Base-by-base conservation (phyloP, 2,888 invertebrate genomes). In the Diarsia mendica region DNA sequence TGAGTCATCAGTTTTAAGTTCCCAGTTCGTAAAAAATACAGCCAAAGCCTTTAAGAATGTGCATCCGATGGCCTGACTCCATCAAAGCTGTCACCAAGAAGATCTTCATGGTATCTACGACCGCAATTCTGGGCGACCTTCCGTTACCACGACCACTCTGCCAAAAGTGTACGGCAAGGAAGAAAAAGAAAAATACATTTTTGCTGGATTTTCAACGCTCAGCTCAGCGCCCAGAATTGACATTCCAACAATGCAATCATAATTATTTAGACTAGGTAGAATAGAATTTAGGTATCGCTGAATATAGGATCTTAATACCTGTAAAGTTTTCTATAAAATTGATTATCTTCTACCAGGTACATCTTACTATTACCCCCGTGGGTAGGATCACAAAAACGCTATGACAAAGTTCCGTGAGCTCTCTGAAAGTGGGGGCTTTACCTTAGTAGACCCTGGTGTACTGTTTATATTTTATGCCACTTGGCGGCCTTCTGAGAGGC, bases 381-480 rank as follows among this genome's bases (percentile, higher is more conserved):
- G 83, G 82, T 58, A 65, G 64, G 69, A 53, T 83, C 67, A 65
- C 78, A 77, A 82, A 85, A 82, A 78, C 70, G 65, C 58, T 78
- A 60, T 71, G 79, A 79, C 73, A 83, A 85, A 83, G 64, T 86
- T 78, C 55, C 67, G 69, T 9, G n/a, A 64, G 70, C 23, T 58
- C 51, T 33, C 20, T 58, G 23, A 23, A 77, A 85, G 72, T 71
- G 70, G 61, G 6, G 79, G 64, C 69, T 82, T 73, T 83, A 83
- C 80, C 80, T 75, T 85, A 87, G 69, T 61, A 60, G 39, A 11
- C 85, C 71, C 85, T 39, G 20, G 88, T 80, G 88, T 65, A 44
- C 65, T n/a, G 69, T 85, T 67, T 49, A 44, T 66, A 61, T 67
- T 70, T 83, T 76, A 75, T 53, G 39, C 66, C 65, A 73, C 71